A percentile compares a stretch with the other conserved stretches of the same genome.
phyloP scores from a whole-genome alignment of 2,888 invertebrate genomes.

The Noctua fimbriata region DNA sequence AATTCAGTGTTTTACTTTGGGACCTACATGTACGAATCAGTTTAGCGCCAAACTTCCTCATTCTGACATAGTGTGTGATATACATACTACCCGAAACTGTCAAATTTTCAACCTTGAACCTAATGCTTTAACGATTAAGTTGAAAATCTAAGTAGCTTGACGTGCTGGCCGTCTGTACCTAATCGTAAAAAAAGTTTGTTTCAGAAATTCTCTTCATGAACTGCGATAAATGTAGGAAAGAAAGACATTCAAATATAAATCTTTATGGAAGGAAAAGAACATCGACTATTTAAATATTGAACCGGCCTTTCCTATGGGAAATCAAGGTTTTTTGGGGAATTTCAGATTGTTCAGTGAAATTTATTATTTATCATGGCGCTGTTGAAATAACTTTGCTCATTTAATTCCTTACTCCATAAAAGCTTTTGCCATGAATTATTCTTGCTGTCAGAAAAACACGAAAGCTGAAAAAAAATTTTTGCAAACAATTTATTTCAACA shows the following conservation, averaged over 20 bases:
- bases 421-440: not conserved
- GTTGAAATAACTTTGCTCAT: not conserved
- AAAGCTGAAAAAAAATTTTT: too few species aligned
- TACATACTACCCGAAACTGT: not conserved
- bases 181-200: not conserved
- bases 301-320: constrained; percentile 21
- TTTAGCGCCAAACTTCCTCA: not conserved
- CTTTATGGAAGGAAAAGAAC: not conserved
- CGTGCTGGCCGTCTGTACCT: not conserved
- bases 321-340: not conserved
- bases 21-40: not conserved
- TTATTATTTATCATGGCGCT: not conserved
- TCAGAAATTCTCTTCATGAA: not conserved
- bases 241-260: too few species aligned
- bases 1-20: not conserved
- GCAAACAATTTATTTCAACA: too few species aligned
- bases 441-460: too few species aligned
- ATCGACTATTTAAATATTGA: constrained; percentile 9
- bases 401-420: not conserved
- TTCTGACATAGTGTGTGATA: not conserved
- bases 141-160: too few species aligned
- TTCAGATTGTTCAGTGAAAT: not conserved
- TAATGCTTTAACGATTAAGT: too few species aligned
- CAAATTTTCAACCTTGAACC: too few species aligned
- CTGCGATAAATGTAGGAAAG: not conserved